Percentiles rank a stretch among this genome's conserved stretches.
Evolutionary conservation across 2,113 vertebrate species (phyloP).

Genomic region (Saimiri boliviensis): DNA sequence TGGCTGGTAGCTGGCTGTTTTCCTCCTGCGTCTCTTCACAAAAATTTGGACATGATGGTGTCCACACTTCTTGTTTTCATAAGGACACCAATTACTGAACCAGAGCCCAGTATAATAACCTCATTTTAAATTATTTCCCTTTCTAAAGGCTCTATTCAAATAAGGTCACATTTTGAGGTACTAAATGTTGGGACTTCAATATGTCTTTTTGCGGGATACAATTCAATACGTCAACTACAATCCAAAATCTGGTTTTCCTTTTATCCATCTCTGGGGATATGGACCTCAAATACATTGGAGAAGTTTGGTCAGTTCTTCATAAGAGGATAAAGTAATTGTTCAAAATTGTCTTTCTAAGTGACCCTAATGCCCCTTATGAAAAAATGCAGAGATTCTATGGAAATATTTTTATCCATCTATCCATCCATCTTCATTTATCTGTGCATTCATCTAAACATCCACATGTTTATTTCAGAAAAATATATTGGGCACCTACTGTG

Average conservation of each 20-base stretch:
- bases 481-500: not conserved
- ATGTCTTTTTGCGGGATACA: not conserved
- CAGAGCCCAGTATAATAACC: not conserved
- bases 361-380: not conserved
- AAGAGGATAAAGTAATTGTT: not conserved
- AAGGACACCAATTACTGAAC: not conserved
- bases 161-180: not conserved
- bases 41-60: too few species aligned
- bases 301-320: not conserved
- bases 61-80: not conserved
- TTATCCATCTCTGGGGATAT: not conserved
- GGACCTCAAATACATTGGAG: not conserved
- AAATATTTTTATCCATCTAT: not conserved
- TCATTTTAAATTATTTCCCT: not conserved
- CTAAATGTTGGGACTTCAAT: not conserved
- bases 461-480: not conserved
- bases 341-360: not conserved
- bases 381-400: not conserved
- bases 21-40: not conserved
- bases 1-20: not conserved
- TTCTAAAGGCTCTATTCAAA: not conserved
- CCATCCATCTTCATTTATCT: not conserved
- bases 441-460: not conserved
- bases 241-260: not conserved
- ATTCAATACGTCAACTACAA: not conserved